Base-by-base conservation (phyloP, 2,113 vertebrate species). In the Megaceryle maxima region DNA sequence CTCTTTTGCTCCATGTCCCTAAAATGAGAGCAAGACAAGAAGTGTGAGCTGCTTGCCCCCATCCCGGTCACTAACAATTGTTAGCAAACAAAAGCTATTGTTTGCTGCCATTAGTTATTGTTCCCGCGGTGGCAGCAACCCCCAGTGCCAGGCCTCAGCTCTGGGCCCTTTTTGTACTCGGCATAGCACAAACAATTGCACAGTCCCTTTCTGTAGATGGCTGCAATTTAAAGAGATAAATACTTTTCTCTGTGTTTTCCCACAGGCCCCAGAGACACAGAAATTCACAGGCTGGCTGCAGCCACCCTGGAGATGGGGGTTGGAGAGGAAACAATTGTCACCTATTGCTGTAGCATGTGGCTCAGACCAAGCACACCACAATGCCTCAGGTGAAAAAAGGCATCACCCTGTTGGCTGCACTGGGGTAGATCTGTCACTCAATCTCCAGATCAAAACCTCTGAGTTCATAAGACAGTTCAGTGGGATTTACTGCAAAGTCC, bases 11-110 rank as follows among this genome's bases (percentile, higher is more conserved):
- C 41, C 1, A 0, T 0, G 3, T 18, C 57, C 35, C 44, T 78
- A 55, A 82, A 94, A 79, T 16, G 48, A 62, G 87, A 59, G 43
- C 0, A 4, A 86, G 69, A 51, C 4, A 12, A 81, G 43, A 55
- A 78, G 60, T 20, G 22, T 0, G 2, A 63, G 62, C 56, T 68
- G 20, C 41, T 88, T 62, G 35, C 31, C 80, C 22, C 78, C 53
- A 57, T 44, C 19, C 1, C 46, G 57, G 53, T 76, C 46, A 53
- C 74, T 29, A 6, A 24, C 84, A 43, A 60, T 39, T 59, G 43
- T 11, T 11, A 22, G 60, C 57, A 84, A 66, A 95, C 89, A 97
- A 92, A 96, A 87, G 77, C 89, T 13, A 82, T 95, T 97, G 92
- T 95, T 94, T 82, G 53, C 26, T 92, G 73, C 62, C 83, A 56